phyloP scores from a whole-genome alignment of 2,888 invertebrate genomes.

The Tenthredo scrophulariae region DNA sequence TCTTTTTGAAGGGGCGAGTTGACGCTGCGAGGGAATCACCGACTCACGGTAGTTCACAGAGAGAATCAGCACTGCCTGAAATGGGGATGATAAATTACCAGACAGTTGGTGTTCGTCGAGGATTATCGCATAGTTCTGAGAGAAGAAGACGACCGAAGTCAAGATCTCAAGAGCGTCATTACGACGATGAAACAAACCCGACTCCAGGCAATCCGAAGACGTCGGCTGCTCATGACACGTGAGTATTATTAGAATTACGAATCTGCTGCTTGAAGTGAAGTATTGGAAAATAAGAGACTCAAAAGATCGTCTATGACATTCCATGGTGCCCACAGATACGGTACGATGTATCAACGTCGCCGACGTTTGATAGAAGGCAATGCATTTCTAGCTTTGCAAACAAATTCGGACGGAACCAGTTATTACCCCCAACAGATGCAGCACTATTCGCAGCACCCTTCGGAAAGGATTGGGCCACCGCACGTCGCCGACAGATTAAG shows the following conservation, averaged over 20 bases:
- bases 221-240: slow-evolving; percentile 59
- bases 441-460: not conserved
- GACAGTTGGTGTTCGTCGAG: not conserved
- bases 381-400: slow-evolving; percentile 59
- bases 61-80: slow-evolving; percentile 30
- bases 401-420: slow-evolving; percentile 57
- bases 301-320: not conserved
- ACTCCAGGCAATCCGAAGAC: slow-evolving; percentile 20
- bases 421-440: slow-evolving; percentile 41
- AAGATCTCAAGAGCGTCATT: slow-evolving; percentile 38
- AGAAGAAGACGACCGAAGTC: slow-evolving; percentile 29
- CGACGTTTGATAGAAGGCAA: slow-evolving; percentile 58
- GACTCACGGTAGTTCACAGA: not conserved
- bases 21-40: slow-evolving; percentile 1
- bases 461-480: slow-evolving; percentile 3
- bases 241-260: slow-evolving; percentile 48
- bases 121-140: slow-evolving; percentile 42
- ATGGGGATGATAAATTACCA: slow-evolving; percentile 35
- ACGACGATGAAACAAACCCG: slow-evolving; percentile 26
- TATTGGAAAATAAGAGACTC: not conserved
- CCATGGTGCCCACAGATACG: slow-evolving; percentile 55
- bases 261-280: not conserved
- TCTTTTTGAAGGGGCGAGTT: not conserved
- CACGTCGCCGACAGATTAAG: not conserved
- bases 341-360: slow-evolving; percentile 60